Conservation (phyloP, 2,797 vertebrate species). For the Gallinago solitaria region DNA sequence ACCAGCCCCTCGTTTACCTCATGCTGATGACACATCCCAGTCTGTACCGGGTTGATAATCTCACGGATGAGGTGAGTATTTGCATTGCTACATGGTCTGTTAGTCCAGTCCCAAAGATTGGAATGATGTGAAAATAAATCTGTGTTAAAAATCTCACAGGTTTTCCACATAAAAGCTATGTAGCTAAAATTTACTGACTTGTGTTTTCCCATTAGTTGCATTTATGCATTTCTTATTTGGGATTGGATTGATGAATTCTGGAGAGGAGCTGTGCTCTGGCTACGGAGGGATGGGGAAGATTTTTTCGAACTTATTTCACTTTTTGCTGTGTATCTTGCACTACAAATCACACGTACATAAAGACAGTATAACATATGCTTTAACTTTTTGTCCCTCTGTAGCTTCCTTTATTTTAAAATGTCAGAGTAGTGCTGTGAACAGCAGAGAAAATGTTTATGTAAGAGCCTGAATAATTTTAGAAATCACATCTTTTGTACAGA, state of each 20-base stretch:
- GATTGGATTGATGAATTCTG: not conserved
- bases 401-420: not conserved
- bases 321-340: not conserved
- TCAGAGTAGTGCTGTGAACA: not conserved
- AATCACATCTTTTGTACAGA: not conserved
- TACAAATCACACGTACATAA: not conserved
- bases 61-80: conserved; percentile 88
- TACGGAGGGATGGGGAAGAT: not conserved
- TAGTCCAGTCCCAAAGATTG: not conserved
- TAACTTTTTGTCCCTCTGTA: not conserved
- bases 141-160: not conserved
- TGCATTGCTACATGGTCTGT: not conserved
- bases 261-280: not conserved
- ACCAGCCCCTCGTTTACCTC: conserved; percentile 89
- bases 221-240: not conserved
- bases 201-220: not conserved
- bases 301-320: not conserved
- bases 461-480: not conserved
- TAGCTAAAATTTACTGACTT: not conserved
- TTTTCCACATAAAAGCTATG: not conserved
- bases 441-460: not conserved
- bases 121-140: not conserved
- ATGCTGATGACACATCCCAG: conserved; percentile 94
- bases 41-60: conserved; percentile 89
- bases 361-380: not conserved